phyloP scores from a whole-genome alignment of 2,888 invertebrate species.

The Ormia ochracea region DNA sequence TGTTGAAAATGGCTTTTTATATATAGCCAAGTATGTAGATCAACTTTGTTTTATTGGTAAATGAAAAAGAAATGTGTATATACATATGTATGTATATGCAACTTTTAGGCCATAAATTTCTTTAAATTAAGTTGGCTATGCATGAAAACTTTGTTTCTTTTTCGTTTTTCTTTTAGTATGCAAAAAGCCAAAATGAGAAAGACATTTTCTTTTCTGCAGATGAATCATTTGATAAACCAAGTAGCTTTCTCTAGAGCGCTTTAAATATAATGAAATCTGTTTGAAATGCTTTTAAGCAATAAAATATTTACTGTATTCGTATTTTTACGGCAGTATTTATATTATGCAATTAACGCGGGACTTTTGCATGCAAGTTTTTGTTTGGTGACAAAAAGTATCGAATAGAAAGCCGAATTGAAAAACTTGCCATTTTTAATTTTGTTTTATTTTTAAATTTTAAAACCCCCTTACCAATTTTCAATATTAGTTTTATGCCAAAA shows the following conservation, averaged over 20 bases:
- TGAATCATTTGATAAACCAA: background rate
- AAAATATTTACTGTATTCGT: background rate
- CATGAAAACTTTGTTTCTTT: background rate
- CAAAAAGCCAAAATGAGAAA: background rate
- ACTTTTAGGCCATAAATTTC: conserved; percentile 7
- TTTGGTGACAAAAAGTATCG: too few relatives aligned
- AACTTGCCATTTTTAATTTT: too few relatives aligned
- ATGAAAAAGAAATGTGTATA: background rate
- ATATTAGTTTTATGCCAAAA: too few relatives aligned
- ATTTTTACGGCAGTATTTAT: too few relatives aligned
- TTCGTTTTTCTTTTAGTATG: background rate
- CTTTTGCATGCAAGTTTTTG: too few relatives aligned
- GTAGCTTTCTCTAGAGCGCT: conserved; percentile 2
- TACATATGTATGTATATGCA: too few relatives aligned
- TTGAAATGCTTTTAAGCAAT: background rate
- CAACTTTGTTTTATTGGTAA: conserved; percentile 18
- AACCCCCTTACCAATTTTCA: too few relatives aligned
- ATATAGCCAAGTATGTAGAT: conserved; percentile 9
- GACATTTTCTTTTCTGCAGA: background rate
- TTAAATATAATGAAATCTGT: background rate
- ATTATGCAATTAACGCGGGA: too few relatives aligned
- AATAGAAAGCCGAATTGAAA: too few relatives aligned
- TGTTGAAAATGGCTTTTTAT: conserved; percentile 6
- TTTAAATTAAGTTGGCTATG: background rate
- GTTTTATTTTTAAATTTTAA: too few relatives aligned